Percentiles rank a stretch among this genome's conserved stretches.
Evolutionary conservation across 1,140 invertebrate genomes (phyloP).

Genomic region (Epicauta chinensis): DNA sequence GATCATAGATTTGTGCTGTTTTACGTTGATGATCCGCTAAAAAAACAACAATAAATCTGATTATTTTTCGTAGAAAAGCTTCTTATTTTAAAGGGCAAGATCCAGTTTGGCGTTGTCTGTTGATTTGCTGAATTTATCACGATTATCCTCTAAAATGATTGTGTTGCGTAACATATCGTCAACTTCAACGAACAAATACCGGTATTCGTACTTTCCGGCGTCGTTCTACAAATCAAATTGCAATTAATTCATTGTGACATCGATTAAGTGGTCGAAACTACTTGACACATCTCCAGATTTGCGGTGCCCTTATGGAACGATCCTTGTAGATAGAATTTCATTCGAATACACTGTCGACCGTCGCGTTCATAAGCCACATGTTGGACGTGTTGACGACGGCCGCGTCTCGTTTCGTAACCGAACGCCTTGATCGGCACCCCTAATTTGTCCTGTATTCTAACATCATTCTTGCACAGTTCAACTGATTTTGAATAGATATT

Average conservation of each 20-base stretch:
- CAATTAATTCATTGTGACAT: slow-evolving; percentile 5
- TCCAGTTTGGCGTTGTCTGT: slow-evolving; percentile 1
- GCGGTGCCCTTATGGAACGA: slow-evolving; percentile 71
- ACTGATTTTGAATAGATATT: slow-evolving; percentile 75
- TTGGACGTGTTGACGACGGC: slow-evolving; percentile 65
- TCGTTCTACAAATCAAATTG: slow-evolving; percentile 55
- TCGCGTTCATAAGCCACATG: slow-evolving; percentile 67
- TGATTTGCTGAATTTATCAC: slow-evolving; percentile 30
- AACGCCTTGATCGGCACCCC: slow-evolving; percentile 84
- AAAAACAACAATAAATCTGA: slow-evolving; percentile 16
- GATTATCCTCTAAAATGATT: slow-evolving; percentile 71
- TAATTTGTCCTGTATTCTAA: slow-evolving; percentile 63
- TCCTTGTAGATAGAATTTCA: slow-evolving; percentile 88
- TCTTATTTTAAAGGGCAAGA: background rate
- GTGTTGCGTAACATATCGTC: slow-evolving; percentile 66
- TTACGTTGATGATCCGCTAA: slow-evolving; percentile 42
- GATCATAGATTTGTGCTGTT: slow-evolving; percentile 53
- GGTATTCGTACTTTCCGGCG: slow-evolving; percentile 68
- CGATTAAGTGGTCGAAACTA: slow-evolving; percentile 45
- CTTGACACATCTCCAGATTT: slow-evolving; percentile 78
- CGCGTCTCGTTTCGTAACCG: slow-evolving; percentile 75
- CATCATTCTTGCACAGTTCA: slow-evolving; percentile 61
- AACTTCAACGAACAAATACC: slow-evolving; percentile 76
- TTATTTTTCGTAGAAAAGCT: background rate
- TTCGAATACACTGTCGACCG: slow-evolving; percentile 71